phyloP scores from a whole-genome alignment of 2,797 vertebrate species.

The Acropternis orthonyx region DNA sequence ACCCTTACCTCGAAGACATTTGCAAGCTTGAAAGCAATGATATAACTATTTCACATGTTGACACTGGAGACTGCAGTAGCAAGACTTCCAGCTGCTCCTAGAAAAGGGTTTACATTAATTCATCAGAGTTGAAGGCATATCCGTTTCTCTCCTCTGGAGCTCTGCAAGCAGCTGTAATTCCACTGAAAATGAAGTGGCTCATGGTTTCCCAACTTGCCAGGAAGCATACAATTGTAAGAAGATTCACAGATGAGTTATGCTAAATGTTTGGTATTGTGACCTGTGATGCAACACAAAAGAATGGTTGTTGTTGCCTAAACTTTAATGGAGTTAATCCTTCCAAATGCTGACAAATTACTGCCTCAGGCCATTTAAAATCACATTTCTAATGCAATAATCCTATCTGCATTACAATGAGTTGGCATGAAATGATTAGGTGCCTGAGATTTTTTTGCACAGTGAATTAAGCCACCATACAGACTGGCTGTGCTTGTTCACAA shows the following conservation, averaged over 20 bases:
- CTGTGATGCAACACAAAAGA: conserved; percentile 60
- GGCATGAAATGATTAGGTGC: conserved; percentile 67
- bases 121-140: neutral
- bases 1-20: neutral
- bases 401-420: conserved; percentile 68
- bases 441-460: conserved; percentile 71
- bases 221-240: neutral
- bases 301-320: conserved; percentile 52
- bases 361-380: conserved; percentile 72
- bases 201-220: neutral
- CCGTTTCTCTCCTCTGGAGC: neutral
- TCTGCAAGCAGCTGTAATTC: neutral
- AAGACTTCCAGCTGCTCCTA: neutral
- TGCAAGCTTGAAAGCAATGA: neutral
- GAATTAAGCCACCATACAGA: conserved; percentile 72
- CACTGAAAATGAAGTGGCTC: neutral
- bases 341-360: conserved; percentile 75
- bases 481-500: conserved; percentile 55
- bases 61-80: neutral
- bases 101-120: neutral
- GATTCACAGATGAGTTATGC: neutral
- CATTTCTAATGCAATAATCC: conserved; percentile 76
- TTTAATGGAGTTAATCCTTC: conserved; percentile 73
- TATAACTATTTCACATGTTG: neutral
- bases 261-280: conserved; percentile 34